Base-by-base conservation (phyloP, 2,888 invertebrate genomes). In the Antitype chi region DNA sequence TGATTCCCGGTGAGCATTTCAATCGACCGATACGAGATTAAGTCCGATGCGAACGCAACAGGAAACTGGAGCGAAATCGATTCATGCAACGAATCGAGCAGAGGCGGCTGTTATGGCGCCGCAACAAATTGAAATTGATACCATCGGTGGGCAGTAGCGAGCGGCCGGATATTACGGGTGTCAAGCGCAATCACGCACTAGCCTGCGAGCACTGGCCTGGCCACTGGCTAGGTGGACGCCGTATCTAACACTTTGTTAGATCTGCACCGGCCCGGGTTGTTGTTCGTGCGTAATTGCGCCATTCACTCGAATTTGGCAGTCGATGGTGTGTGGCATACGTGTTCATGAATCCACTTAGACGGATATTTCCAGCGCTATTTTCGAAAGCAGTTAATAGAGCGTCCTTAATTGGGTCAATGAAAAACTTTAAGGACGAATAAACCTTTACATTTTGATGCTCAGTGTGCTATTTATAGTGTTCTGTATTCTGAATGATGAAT, bases 51-150 rank as follows among this genome's bases (percentile, higher is more conserved):
- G 93, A 92, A 94, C 93, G 95, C 93, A 94, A 95, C 94, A 95
- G 96, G 95, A 96, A 96, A 95, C 95, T 94, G 92, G 92, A 95
- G 93, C 93, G 93, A 93, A 95, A 95, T 95, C 95, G 95, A 95
- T 95, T 94, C 93, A 94, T 92, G 94, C 92, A 93, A 94, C 93
- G 94, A 95, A 94, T 94, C 94, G 92, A 92, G 94, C 88, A 92
- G 94, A 94, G 92, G 93, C 94, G 93, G 94, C 94, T 91, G 94
- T 94, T 95, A 94, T 94, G 92, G 93, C 91, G 91, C 94, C 95
- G 94, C 94, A 95, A 95, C 96, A 96, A 96, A 96, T 96, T 96
- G 96, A 96, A 96, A 96, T 95, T 96, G 96, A 96, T 96, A 96
- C 94, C 94, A 96, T 96, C 95, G 94, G 94, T 94, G 94, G 95